Evolutionary conservation across 2,113 vertebrate genomes (phyloP).

Genomic region (Eurystomus gularis): DNA sequence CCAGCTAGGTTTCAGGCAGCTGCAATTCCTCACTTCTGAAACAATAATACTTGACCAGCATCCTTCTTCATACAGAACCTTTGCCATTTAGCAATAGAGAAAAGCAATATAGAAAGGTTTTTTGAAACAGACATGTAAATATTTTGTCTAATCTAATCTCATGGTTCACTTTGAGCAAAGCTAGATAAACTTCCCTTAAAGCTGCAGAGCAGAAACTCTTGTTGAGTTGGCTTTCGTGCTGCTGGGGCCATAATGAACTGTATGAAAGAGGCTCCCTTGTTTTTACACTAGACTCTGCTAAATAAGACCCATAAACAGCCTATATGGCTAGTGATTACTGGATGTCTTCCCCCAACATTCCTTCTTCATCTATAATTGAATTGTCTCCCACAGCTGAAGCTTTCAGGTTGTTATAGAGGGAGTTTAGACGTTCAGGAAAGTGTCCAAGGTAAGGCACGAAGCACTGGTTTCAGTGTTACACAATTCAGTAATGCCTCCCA

Average conservation of each 20-base stretch:
- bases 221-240: neutral
- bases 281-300: neutral
- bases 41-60: neutral
- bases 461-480: neutral
- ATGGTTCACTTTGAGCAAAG: neutral
- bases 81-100: neutral
- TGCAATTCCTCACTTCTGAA: neutral
- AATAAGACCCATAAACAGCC: neutral
- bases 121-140: neutral
- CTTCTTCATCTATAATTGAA: neutral
- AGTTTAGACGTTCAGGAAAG: neutral
- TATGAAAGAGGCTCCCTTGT: neutral
- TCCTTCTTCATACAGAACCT: neutral
- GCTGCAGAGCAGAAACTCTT: neutral
- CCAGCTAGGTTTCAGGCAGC: neutral
- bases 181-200: neutral
- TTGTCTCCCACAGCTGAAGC: neutral
- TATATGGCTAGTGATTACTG: neutral
- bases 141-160: conserved; percentile 14
- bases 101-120: neutral
- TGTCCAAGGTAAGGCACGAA: neutral
- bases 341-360: accelerated
- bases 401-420: neutral
- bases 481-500: neutral
- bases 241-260: neutral